Evolutionary conservation across 2,888 invertebrate species (phyloP).

Genomic region (Gymnocheta viridis): DNA sequence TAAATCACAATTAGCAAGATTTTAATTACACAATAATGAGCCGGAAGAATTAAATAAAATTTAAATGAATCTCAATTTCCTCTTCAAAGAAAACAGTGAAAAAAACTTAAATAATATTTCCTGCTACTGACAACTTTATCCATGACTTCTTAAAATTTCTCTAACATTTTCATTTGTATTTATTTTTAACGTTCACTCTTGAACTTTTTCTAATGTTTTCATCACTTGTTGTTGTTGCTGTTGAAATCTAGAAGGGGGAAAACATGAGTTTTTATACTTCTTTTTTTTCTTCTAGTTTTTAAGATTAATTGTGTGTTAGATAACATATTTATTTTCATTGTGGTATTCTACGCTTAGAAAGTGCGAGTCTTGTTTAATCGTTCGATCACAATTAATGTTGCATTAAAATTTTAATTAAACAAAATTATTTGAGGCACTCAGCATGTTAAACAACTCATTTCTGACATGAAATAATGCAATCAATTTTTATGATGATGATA

Average conservation of each 20-base stretch:
- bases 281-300: neutral
- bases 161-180: neutral
- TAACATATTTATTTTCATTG: conserved; percentile 8
- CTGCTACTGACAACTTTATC: conserved; percentile 19
- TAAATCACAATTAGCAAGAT: conserved; percentile 11
- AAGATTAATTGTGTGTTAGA: neutral
- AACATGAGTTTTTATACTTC: neutral
- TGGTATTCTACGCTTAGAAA: conserved; percentile 6
- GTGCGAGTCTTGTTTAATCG: conserved; percentile 13
- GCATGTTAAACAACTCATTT: conserved; percentile 21
- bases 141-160: neutral
- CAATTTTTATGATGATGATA: conserved; percentile 11
- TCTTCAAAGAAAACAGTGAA: conserved; percentile 12
- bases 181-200: neutral
- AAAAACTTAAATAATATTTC: conserved; percentile 25
- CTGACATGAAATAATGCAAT: conserved; percentile 57
- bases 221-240: neutral
- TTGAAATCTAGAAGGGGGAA: neutral
- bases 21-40: conserved; percentile 43
- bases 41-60: conserved; percentile 56
- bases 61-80: conserved; percentile 60
- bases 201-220: neutral
- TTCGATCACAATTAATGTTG: conserved; percentile 56
- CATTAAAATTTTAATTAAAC: conserved; percentile 48
- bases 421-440: conserved; percentile 51